Evolutionary conservation across 2,113 vertebrate species (phyloP).

Genomic region (Dipodomys spectabilis): DNA sequence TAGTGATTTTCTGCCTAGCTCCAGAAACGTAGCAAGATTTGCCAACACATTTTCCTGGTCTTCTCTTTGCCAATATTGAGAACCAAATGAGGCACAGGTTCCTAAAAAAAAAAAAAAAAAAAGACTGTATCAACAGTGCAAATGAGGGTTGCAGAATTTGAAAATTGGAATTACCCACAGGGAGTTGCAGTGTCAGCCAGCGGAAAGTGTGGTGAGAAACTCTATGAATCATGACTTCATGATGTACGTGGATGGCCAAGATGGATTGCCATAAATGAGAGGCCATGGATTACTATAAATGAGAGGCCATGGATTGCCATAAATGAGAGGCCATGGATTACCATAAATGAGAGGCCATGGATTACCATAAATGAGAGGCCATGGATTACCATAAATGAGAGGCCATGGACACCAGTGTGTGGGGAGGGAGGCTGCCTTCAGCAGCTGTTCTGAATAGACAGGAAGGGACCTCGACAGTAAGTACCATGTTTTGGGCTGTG

Average conservation of each 20-base stretch:
- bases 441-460: neutral
- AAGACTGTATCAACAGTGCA: neutral
- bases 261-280: neutral
- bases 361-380: neutral
- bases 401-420: accelerated
- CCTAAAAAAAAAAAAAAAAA: neutral
- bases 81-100: neutral
- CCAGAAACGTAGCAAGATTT: neutral
- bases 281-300: neutral
- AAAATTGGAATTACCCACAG: neutral
- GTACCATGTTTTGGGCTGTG: neutral
- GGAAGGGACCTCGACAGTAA: neutral
- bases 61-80: neutral
- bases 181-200: neutral
- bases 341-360: neutral
- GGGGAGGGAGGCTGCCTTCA: neutral
- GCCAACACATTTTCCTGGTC: neutral
- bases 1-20: neutral
- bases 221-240: neutral
- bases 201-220: neutral
- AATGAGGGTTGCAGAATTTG: neutral
- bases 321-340: too few species aligned
- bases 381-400: neutral
- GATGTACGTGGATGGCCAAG: neutral
- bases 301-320: neutral